Evolutionary conservation across 2,113 vertebrate species (phyloP).

Genomic region (Centropristis striata): DNA sequence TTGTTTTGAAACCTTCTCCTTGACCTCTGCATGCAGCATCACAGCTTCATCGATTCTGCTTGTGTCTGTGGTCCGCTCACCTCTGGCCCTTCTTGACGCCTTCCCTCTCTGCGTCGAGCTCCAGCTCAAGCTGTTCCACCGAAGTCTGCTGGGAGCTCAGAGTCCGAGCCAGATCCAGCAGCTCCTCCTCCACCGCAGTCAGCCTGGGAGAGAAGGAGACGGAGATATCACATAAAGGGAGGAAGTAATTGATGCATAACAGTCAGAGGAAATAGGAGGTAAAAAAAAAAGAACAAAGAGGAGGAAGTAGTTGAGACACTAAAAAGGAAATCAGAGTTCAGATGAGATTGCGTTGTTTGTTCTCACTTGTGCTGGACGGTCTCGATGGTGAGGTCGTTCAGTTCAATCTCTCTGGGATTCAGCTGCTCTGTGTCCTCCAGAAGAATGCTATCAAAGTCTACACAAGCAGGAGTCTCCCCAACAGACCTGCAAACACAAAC

Average conservation of each 20-base stretch:
- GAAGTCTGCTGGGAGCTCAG: constrained; percentile 85
- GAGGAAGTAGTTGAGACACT: constrained; percentile 33
- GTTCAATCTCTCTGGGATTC: constrained; percentile 86
- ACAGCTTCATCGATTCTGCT: constrained; percentile 1
- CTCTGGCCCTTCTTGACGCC: constrained; percentile 79
- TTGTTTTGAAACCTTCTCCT: background rate
- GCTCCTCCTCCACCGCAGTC: constrained; percentile 89
- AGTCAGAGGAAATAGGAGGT: background rate
- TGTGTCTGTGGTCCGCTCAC: constrained; percentile 60
- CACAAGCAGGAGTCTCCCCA: constrained; percentile 82
- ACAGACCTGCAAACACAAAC: constrained; percentile 82
- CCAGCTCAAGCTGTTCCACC: constrained; percentile 86
- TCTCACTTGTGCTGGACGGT: constrained; percentile 92
- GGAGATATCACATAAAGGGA: background rate
- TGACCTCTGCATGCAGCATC: constrained; percentile 10
- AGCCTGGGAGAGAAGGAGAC: constrained; percentile 70
- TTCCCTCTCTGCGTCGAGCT: constrained; percentile 84
- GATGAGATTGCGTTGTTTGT: background rate
- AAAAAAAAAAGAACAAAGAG: background rate
- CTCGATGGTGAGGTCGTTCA: constrained; percentile 94
- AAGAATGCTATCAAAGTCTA: constrained; percentile 90
- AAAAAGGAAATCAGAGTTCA: constrained; percentile 4
- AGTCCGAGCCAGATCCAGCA: constrained; percentile 75
- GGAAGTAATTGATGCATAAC: constrained; percentile 14
- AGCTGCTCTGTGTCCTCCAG: constrained; percentile 90